Base-by-base conservation (phyloP, 2,113 vertebrate genomes). In the Saccopteryx bilineata region DNA sequence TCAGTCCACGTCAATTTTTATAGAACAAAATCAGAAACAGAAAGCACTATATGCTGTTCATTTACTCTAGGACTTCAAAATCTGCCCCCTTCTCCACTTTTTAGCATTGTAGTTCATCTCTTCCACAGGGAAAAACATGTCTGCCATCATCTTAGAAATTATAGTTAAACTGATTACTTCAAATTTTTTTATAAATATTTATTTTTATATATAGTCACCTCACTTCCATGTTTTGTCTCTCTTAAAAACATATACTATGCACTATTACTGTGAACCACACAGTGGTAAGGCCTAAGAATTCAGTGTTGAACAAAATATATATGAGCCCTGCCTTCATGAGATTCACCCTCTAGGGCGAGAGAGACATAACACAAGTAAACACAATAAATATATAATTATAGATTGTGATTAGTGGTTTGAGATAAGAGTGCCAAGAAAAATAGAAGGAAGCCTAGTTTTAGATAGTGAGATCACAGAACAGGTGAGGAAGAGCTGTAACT, bases 21-120 rank as follows among this genome's bases (percentile, higher is more conserved):
- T 74, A 56, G 21, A 19, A 58, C 11, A 26, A 66, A 56, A 60
- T 71, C 56, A 86, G 76, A 21, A 90, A 84, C 6, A 1, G 2
- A 75, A 75, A 66, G 4, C 31, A 63, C 24, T 71, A 9, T 24
- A 50, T 39, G 60, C 50, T 87, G 84, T 72, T 80, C 31, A 18
- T 56, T 94, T 90, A 65, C 66, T 48, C n/a, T 61, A 39, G 56
- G 86, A 65, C 63, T 84, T 87, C 78, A 54, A 93, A 87, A 61
- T 76, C 60, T 96, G 28, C 15, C 28, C 9, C 48, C 12, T 33
- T 5, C 9, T 60, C 54, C 54, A 58, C 46, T 89, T 65, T 71
- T 66, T 60, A 50, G 46, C 19, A 71, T 56, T 24, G 56, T 19
- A 80, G 56, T 39, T 80, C 23, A 72, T 54, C 46, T 81, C 39